phyloP scores from a whole-genome alignment of 1,140 invertebrate species.

The Drosophila suzukii region DNA sequence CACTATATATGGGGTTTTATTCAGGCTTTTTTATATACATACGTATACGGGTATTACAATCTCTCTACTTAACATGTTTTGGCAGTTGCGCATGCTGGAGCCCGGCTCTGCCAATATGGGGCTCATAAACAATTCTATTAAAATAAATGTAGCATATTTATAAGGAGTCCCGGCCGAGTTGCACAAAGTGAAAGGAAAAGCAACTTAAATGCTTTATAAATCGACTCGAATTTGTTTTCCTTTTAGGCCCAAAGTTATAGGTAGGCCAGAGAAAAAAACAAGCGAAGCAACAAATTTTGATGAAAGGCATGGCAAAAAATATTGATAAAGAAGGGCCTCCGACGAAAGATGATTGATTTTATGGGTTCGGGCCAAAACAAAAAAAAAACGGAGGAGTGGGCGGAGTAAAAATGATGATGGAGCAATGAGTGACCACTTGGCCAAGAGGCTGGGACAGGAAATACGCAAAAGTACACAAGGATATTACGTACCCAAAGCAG shows the following conservation, averaged over 20 bases:
- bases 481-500: slow-evolving; percentile 64
- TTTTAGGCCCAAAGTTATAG: slow-evolving; percentile 5
- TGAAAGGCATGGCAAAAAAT: slow-evolving; percentile 55
- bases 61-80: slow-evolving; percentile 69
- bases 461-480: slow-evolving; percentile 68
- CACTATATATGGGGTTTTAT: slow-evolving; percentile 36
- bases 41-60: slow-evolving; percentile 31
- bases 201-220: slow-evolving; percentile 73
- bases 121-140: slow-evolving; percentile 81
- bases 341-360: slow-evolving; percentile 77
- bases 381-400: slow-evolving; percentile 25
- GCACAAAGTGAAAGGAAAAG: slow-evolving; percentile 49
- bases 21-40: slow-evolving; percentile 11
- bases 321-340: slow-evolving; percentile 29
- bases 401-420: slow-evolving; percentile 27
- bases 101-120: slow-evolving; percentile 52
- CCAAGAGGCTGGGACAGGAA: slow-evolving; percentile 63
- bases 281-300: slow-evolving; percentile 61
- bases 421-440: slow-evolving; percentile 30
- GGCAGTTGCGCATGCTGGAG: slow-evolving; percentile 61
- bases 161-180: slow-evolving; percentile 11
- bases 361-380: slow-evolving; percentile 55
- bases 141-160: slow-evolving; percentile 82
- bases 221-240: slow-evolving; percentile 74
- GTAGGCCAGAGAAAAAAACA: slow-evolving; percentile 6